Evolutionary conservation across 1,140 invertebrate species (phyloP).

Genomic region (Drosophila triauraria): DNA sequence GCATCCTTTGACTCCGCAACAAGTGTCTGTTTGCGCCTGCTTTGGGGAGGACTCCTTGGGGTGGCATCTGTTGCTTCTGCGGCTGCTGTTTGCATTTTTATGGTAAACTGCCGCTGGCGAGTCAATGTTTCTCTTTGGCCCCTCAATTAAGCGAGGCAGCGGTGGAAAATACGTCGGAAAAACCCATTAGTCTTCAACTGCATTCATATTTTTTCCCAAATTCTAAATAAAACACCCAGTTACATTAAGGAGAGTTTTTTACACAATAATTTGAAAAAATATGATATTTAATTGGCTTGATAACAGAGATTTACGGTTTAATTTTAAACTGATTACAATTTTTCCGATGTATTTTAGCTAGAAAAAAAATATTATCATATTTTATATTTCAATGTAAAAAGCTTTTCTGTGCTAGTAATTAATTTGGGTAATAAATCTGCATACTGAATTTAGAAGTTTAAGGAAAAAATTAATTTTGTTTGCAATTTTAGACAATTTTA

Average conservation of each 20-base stretch:
- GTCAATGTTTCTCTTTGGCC: slow-evolving; percentile 33
- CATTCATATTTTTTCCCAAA: not conserved
- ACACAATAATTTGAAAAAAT: not conserved
- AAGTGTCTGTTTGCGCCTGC: slow-evolving; percentile 31
- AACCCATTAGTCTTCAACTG: slow-evolving; percentile 23
- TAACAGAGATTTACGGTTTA: not conserved
- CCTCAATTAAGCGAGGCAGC: slow-evolving; percentile 33
- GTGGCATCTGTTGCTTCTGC: slow-evolving; percentile 28
- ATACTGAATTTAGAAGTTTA: too few species aligned
- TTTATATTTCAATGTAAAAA: too few species aligned
- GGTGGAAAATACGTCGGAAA: slow-evolving; percentile 10
- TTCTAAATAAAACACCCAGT: too few species aligned
- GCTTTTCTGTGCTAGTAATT: too few species aligned
- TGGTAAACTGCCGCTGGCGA: slow-evolving; percentile 33
- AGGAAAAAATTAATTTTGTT: too few species aligned
- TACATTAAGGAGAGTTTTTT: not conserved
- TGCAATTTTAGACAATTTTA: too few species aligned
- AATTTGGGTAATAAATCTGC: too few species aligned
- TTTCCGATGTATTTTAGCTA: too few species aligned
- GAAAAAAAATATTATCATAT: not conserved
- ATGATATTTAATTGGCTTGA: not conserved
- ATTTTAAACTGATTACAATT: not conserved
- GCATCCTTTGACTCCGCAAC: slow-evolving; percentile 24
- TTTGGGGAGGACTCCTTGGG: slow-evolving; percentile 10
- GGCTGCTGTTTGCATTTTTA: slow-evolving; percentile 60